Conservation (phyloP, 2,797 vertebrate genomes). For the Arnoldichthys spilopterus region DNA sequence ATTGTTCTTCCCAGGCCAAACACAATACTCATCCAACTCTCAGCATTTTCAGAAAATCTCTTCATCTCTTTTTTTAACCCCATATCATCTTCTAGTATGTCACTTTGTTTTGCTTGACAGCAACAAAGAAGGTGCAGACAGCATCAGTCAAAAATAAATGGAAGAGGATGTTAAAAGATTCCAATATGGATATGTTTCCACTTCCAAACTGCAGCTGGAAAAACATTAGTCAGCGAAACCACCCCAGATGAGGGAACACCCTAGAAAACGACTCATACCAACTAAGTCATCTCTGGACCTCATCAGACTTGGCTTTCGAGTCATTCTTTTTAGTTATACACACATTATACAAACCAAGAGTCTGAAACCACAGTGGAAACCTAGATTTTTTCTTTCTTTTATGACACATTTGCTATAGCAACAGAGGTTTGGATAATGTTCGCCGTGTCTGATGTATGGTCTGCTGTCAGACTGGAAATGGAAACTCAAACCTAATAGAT, state of each 20-base stretch:
- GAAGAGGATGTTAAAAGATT: background rate
- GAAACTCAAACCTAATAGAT: background rate
- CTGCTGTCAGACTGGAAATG: background rate
- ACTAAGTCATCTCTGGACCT: background rate
- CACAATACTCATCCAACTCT: background rate
- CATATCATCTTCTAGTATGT: background rate
- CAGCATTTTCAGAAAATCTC: background rate
- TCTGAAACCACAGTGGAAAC: no score
- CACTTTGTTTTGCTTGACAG: background rate
- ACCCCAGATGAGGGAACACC: slow-evolving; percentile 44
- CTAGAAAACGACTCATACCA: slow-evolving; percentile 45
- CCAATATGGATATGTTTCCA: background rate
- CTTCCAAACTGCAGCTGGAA: background rate
- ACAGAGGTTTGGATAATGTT: background rate
- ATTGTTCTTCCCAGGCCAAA: background rate
- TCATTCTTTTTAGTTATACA: no score
- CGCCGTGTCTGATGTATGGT: background rate
- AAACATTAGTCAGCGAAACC: background rate
- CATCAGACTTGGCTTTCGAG: background rate
- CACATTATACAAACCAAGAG: no score
- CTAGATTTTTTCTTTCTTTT: background rate
- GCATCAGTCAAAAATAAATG: background rate
- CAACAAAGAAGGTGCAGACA: slow-evolving; percentile 10
- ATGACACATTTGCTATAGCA: slow-evolving; percentile 11
- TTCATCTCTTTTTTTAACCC: background rate